Evolutionary conservation across 2,797 vertebrate genomes (phyloP).

Genomic region (Microcaecilia unicolor): DNA sequence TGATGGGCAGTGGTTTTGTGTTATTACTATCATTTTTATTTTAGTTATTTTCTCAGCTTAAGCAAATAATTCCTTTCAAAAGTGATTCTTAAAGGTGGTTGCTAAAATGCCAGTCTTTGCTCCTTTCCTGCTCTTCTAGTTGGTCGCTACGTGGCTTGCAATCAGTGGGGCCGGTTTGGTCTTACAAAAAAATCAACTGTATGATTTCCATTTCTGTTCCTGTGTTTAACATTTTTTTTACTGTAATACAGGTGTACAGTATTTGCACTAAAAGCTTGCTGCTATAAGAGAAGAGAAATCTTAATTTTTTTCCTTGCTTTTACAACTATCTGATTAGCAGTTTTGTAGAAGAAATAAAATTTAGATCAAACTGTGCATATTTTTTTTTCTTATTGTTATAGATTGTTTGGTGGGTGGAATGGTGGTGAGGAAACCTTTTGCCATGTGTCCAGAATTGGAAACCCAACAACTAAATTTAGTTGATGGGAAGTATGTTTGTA

Average conservation of each 20-base stretch:
- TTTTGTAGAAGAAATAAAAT: conserved; percentile 64
- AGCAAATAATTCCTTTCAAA: conserved; percentile 25
- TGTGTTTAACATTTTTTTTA: too few species aligned
- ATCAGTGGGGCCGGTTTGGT: conserved; percentile 25
- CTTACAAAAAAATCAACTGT: conserved; percentile 34
- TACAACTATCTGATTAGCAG: conserved; percentile 46
- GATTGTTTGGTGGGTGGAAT: too few species aligned
- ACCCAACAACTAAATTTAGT: too few species aligned
- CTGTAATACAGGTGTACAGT: conserved; percentile 53
- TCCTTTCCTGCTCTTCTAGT: too few species aligned
- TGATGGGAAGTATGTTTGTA: too few species aligned
- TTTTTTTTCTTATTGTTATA: too few species aligned
- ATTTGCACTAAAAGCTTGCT: conserved; percentile 71
- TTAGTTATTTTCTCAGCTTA: too few species aligned
- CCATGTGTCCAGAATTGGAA: too few species aligned
- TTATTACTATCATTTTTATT: too few species aligned
- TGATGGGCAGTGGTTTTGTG: conserved; percentile 1
- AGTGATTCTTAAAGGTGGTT: conserved; percentile 29
- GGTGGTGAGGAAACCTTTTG: too few species aligned
- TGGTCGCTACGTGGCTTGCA: conserved; percentile 28
- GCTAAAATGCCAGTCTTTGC: conserved; percentile 19
- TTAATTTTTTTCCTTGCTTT: conserved; percentile 43
- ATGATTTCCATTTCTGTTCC: conserved; percentile 26
- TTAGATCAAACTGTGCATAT: conserved; percentile 49
- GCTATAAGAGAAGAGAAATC: conserved; percentile 55